Conservation (phyloP, 2,113 vertebrate genomes). For the Carlito syrichta region DNA sequence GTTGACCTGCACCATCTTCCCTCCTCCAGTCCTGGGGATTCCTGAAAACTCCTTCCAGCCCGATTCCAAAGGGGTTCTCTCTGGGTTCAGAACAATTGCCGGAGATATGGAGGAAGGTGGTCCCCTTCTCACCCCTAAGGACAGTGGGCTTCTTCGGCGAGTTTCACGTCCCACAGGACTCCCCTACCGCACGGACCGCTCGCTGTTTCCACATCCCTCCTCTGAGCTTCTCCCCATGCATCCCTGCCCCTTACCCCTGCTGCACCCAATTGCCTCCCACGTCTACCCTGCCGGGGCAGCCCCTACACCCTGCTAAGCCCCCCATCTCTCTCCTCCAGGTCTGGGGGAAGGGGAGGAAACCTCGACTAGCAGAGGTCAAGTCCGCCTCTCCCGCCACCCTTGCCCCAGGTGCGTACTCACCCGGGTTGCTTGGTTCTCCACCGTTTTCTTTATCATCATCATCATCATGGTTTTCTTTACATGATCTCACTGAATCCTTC, state of each 20-base stretch:
- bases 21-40: not conserved
- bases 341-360: not conserved
- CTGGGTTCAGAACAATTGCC: not conserved
- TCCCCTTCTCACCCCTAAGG: no score
- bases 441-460: no score
- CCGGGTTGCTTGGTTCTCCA: no score
- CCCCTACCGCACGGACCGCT: constrained; percentile 14
- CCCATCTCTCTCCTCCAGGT: not conserved
- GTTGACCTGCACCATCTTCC: not conserved
- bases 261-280: constrained; percentile 51
- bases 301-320: not conserved
- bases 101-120: not conserved
- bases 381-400: not conserved
- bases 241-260: constrained; percentile 53
- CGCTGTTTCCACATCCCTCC: constrained; percentile 68
- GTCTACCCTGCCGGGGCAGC: not conserved
- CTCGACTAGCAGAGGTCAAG: not conserved
- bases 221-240: constrained; percentile 49
- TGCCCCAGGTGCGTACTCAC: constrained; percentile 81
- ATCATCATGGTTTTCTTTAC: not conserved
- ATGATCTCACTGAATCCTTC: not conserved
- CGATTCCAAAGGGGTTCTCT: not conserved
- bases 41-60: constrained; percentile 45
- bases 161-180: constrained; percentile 46
- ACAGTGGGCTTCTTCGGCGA: not conserved